phyloP scores from a whole-genome alignment of 2,113 vertebrate species.

The Mohoua ochrocephala region DNA sequence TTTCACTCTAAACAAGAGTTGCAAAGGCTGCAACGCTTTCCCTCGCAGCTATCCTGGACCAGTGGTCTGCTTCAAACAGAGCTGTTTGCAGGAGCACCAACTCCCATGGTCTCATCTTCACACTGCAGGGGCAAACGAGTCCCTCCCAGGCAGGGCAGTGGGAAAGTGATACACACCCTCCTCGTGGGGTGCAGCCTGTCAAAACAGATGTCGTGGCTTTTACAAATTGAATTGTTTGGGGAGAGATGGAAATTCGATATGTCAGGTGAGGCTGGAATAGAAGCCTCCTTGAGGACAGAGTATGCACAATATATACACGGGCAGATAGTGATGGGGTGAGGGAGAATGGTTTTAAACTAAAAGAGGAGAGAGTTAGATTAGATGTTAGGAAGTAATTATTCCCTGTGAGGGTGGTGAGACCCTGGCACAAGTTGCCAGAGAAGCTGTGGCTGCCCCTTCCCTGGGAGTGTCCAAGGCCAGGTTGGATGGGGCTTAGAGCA shows the following conservation, averaged over 20 bases:
- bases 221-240: neutral
- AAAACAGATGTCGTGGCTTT: neutral
- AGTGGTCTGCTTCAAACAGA: neutral
- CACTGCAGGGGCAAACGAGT: rapidly evolving
- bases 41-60: neutral
- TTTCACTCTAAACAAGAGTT: neutral
- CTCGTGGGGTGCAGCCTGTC: neutral
- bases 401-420: neutral
- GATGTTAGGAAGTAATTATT: neutral
- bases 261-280: neutral
- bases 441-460: neutral
- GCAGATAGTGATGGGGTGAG: neutral
- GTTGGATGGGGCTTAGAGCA: rapidly evolving
- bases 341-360: neutral
- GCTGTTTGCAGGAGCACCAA: neutral
- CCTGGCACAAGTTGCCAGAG: neutral
- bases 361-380: neutral
- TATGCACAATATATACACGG: rapidly evolving
- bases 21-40: neutral
- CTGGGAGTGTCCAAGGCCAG: neutral
- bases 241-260: neutral
- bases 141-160: neutral
- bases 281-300: neutral
- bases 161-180: neutral
- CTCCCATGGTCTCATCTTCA: neutral